phyloP scores from a whole-genome alignment of 2,113 vertebrate genomes.

The Oophaga pumilio region DNA sequence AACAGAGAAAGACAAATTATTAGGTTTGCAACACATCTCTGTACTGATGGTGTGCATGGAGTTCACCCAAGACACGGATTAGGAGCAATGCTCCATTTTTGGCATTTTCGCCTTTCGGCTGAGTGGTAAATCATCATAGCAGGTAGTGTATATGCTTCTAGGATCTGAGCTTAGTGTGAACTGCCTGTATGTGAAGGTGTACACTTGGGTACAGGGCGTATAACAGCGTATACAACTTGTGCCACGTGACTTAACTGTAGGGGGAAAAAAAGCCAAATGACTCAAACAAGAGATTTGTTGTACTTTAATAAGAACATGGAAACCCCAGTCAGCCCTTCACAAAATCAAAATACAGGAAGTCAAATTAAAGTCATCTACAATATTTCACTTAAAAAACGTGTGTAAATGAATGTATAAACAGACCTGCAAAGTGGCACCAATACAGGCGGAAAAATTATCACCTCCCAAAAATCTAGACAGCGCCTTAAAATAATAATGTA shows the following conservation, averaged over 20 bases:
- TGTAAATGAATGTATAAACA: slow-evolving; percentile 83
- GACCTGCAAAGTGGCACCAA: slow-evolving; percentile 79
- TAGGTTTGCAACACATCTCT: too few relatives aligned
- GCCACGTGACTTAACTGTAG: neutral
- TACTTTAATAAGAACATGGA: slow-evolving; percentile 74
- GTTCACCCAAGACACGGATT: too few relatives aligned
- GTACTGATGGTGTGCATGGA: too few relatives aligned
- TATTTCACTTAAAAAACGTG: slow-evolving; percentile 82
- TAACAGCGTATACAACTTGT: neutral
- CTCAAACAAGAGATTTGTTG: slow-evolving; percentile 67
- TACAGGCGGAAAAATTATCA: slow-evolving; percentile 77
- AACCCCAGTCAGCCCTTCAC: slow-evolving; percentile 73
- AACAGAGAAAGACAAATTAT: too few relatives aligned
- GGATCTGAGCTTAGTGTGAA: too few relatives aligned
- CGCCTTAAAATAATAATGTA: slow-evolving; percentile 71
- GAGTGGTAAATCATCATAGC: neutral
- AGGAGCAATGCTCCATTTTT: too few relatives aligned
- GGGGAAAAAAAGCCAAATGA: slow-evolving; percentile 58
- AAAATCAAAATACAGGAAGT: slow-evolving; percentile 73
- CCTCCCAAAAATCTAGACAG: slow-evolving; percentile 73
- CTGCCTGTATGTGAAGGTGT: too few relatives aligned
- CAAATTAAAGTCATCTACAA: slow-evolving; percentile 76
- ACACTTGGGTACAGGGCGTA: too few relatives aligned
- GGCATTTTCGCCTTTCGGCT: neutral
- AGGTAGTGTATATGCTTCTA: neutral